Evolutionary conservation across 2,113 vertebrate genomes (phyloP).

Genomic region (Salminus brasiliensis): DNA sequence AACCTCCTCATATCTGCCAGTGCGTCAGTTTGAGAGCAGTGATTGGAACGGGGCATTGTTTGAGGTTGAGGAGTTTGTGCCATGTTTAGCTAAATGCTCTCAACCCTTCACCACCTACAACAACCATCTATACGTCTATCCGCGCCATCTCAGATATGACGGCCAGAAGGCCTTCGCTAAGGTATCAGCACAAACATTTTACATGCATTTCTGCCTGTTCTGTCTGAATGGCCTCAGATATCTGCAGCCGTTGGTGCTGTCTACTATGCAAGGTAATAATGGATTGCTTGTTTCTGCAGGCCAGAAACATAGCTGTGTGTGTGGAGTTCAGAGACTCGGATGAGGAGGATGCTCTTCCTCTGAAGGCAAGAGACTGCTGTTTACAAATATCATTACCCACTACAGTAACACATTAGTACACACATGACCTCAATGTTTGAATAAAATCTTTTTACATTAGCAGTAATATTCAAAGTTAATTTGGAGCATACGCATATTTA

Average conservation of each 20-base stretch:
- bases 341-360: slow-evolving; percentile 89
- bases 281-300: slow-evolving; percentile 72
- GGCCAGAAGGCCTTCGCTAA: slow-evolving; percentile 96
- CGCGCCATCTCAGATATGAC: slow-evolving; percentile 94
- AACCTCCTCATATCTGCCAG: slow-evolving; percentile 96
- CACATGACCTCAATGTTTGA: background rate
- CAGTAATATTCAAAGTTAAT: too few species aligned
- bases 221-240: background rate
- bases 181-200: slow-evolving; percentile 65
- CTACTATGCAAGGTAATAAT: background rate
- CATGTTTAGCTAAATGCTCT: slow-evolving; percentile 90
- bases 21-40: slow-evolving; percentile 88
- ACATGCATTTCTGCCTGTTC: background rate
- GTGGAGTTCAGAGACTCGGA: slow-evolving; percentile 97
- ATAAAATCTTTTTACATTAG: too few species aligned
- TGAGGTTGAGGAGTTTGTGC: slow-evolving; percentile 97
- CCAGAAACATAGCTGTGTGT: slow-evolving; percentile 95
- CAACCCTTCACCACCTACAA: slow-evolving; percentile 97
- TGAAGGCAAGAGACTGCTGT: slow-evolving; percentile 82
- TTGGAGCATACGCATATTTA: too few species aligned
- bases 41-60: slow-evolving; percentile 81
- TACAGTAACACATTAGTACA: background rate
- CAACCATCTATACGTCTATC: slow-evolving; percentile 98
- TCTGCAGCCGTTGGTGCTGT: background rate
- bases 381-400: background rate